phyloP scores from a whole-genome alignment of 1,140 invertebrate genomes.

The Mya arenaria region DNA sequence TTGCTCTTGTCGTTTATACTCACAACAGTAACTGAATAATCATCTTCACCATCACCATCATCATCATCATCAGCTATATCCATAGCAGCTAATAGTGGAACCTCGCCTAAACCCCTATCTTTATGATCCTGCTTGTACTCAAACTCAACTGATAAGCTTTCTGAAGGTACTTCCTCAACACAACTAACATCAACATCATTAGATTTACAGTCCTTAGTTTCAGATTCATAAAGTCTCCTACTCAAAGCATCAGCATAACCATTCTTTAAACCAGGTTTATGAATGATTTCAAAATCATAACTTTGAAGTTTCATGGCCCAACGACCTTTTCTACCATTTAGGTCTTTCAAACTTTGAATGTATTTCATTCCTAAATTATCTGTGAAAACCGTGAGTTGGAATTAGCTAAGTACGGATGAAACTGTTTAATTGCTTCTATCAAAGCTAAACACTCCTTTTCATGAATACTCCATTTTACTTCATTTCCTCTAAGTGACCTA shows the following conservation, averaged over 20 bases:
- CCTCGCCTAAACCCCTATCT: background rate
- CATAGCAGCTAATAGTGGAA: background rate
- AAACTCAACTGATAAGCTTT: too few species aligned
- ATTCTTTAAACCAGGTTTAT: slow-evolving; percentile 42
- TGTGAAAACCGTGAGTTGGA: slow-evolving; percentile 43
- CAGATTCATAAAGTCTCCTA: slow-evolving; percentile 21
- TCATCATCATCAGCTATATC: background rate
- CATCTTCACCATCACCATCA: background rate
- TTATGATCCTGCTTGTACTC: too few species aligned
- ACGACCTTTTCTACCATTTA: slow-evolving; percentile 47
- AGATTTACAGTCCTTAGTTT: too few species aligned
- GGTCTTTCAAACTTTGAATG: slow-evolving; percentile 45
- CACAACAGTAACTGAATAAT: background rate
- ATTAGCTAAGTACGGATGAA: slow-evolving; percentile 44
- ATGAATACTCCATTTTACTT: slow-evolving; percentile 36
- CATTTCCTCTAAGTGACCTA: slow-evolving; percentile 39
- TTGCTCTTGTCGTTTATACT: background rate
- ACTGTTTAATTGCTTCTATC: slow-evolving; percentile 41
- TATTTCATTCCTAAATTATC: slow-evolving; percentile 47
- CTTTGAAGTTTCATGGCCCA: slow-evolving; percentile 46
- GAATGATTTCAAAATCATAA: slow-evolving; percentile 42
- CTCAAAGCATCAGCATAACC: slow-evolving; percentile 46
- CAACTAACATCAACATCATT: too few species aligned
- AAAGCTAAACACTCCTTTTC: slow-evolving; percentile 56
- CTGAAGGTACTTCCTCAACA: too few species aligned